Evolutionary conservation across 2,888 invertebrate genomes (phyloP).

Genomic region (Habrosyne pyritoides): DNA sequence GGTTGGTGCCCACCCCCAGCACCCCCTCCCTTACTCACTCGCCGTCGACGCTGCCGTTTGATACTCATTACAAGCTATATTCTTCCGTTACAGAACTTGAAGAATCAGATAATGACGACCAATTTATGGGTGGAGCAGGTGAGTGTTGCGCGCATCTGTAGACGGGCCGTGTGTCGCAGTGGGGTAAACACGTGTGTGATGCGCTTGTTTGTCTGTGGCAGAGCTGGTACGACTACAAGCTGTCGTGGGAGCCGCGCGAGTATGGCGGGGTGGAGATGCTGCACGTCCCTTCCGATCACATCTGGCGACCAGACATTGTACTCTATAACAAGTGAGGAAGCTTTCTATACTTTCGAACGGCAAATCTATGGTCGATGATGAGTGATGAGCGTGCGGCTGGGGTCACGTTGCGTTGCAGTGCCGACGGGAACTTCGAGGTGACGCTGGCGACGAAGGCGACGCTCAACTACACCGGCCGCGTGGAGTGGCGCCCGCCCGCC

Average conservation of each 20-base stretch:
- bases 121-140: conserved; percentile 94
- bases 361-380: background rate
- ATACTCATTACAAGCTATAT: conserved; percentile 9
- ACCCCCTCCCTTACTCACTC: background rate
- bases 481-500: conserved; percentile 97
- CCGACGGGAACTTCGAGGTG: conserved; percentile 96
- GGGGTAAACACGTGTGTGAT: conserved; percentile 3
- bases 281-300: conserved; percentile 97
- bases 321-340: conserved; percentile 92
- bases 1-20: conserved; percentile 85
- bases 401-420: conserved; percentile 80
- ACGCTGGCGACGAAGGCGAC: conserved; percentile 95
- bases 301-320: conserved; percentile 98
- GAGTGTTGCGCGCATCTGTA: too few species aligned
- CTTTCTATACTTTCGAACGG: background rate
- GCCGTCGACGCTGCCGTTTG: background rate
- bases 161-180: background rate
- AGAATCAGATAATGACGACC: conserved; percentile 97
- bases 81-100: conserved; percentile 91
- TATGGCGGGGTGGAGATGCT: conserved; percentile 97
- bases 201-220: conserved; percentile 55
- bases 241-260: conserved; percentile 97
- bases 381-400: background rate
- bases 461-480: conserved; percentile 93
- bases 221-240: conserved; percentile 97